These are phyloP conservation scores for Tachysurus vachellii DNA, from an alignment of 2,113 vertebrate species.

Conservation along the genomic window DNA sequence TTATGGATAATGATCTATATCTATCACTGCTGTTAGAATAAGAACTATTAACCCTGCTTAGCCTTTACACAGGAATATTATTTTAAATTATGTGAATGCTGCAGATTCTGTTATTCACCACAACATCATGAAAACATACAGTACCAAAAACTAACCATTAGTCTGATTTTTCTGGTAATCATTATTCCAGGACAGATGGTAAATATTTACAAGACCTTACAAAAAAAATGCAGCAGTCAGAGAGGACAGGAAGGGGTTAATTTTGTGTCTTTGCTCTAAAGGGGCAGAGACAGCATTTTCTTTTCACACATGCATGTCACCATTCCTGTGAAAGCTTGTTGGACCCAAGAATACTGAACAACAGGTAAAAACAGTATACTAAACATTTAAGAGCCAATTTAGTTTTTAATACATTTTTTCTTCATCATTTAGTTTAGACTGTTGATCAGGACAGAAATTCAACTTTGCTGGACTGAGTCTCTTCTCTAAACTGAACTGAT, in stretches of 20 bases:
- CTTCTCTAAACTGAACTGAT: neutral
- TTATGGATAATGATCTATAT: neutral
- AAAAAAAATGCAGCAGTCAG: conserved; percentile 16
- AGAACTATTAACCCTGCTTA: neutral
- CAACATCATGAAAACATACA: neutral
- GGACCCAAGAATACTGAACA: conserved; percentile 54
- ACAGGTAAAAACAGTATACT: conserved; percentile 43
- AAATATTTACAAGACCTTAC: neutral
- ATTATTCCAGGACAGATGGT: neutral
- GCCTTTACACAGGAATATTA: neutral
- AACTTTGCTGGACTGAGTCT: neutral
- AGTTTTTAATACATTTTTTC: neutral
- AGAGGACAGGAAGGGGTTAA: conserved; percentile 72
- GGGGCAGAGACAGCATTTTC: conserved; percentile 59
- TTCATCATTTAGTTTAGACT: neutral
- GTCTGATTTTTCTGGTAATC: neutral
- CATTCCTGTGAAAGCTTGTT: conserved; percentile 58
- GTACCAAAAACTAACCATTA: neutral
- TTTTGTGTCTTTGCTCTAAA: conserved; percentile 48
- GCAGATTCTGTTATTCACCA: neutral
- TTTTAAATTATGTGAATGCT: neutral
- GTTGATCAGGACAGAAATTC: neutral
- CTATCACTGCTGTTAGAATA: neutral
- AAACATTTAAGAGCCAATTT: neutral
- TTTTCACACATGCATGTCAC: conserved; percentile 63